Evolutionary conservation across 2,797 vertebrate species (phyloP).

Genomic region (Pangasius krempfi): DNA sequence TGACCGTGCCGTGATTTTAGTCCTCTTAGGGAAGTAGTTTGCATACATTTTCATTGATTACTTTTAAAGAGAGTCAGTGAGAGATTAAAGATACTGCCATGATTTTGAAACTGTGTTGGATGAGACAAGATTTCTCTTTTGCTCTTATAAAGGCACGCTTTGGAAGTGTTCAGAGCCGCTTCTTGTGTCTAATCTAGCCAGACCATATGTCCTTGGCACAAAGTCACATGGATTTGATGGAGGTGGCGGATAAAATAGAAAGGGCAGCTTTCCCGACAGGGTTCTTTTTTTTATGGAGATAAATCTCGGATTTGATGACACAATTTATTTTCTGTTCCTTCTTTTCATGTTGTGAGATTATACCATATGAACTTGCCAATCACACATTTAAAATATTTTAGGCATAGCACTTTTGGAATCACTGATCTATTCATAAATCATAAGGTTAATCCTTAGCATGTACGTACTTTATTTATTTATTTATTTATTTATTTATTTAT

Average conservation of each 20-base stretch:
- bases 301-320: slow-evolving; percentile 46
- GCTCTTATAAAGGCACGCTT: slow-evolving; percentile 52
- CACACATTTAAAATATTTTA: slow-evolving; percentile 43
- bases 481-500: slow-evolving; percentile 38
- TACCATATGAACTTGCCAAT: slow-evolving; percentile 52
- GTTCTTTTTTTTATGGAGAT: slow-evolving; percentile 58
- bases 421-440: background rate
- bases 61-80: background rate
- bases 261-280: slow-evolving; percentile 46
- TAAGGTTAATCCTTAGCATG: background rate
- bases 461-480: slow-evolving; percentile 4
- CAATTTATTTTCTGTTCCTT: slow-evolving; percentile 34
- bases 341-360: slow-evolving; percentile 44
- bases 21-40: slow-evolving; percentile 4
- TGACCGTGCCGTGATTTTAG: background rate
- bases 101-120: background rate
- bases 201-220: slow-evolving; percentile 64
- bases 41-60: slow-evolving; percentile 39
- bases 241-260: slow-evolving; percentile 53
- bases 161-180: slow-evolving; percentile 54
- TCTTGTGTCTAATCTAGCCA: slow-evolving; percentile 59
- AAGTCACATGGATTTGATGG: slow-evolving; percentile 64
- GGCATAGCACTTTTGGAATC: slow-evolving; percentile 20
- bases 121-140: background rate
- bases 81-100: slow-evolving; percentile 18